Evolutionary conservation across 1,140 invertebrate genomes (phyloP).

Genomic region (Ooceraea biroi): DNA sequence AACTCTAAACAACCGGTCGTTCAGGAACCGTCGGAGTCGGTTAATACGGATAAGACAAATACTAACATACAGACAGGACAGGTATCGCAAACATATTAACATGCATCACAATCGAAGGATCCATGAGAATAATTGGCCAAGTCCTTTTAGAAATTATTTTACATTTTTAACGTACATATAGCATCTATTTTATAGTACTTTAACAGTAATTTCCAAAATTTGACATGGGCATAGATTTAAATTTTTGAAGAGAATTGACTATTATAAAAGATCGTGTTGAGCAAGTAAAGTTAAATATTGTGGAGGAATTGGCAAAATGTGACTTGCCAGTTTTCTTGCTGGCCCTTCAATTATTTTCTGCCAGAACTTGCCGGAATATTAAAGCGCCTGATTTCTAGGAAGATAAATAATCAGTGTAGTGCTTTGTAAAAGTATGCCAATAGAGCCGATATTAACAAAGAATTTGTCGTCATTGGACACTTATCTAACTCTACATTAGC

Average conservation of each 20-base stretch:
- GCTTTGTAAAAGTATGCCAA: slow-evolving; percentile 12
- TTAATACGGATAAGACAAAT: slow-evolving; percentile 65
- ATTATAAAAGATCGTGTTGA: background rate
- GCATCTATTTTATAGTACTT: too few species aligned
- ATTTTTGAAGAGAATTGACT: background rate
- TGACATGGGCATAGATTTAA: background rate
- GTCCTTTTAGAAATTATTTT: background rate
- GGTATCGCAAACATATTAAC: slow-evolving; percentile 74
- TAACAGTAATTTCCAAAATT: too few species aligned
- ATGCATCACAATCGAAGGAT: slow-evolving; percentile 59
- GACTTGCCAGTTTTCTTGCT: slow-evolving; percentile 44
- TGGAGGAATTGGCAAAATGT: background rate
- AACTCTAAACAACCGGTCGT: slow-evolving; percentile 34
- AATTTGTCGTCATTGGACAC: background rate
- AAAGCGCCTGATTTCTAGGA: slow-evolving; percentile 48
- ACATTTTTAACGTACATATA: background rate
- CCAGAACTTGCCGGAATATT: slow-evolving; percentile 49
- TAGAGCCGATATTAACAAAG: slow-evolving; percentile 24
- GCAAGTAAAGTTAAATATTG: background rate
- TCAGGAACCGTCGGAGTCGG: slow-evolving; percentile 40
- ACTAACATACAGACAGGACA: slow-evolving; percentile 72
- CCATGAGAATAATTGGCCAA: background rate
- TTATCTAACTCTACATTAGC: slow-evolving; percentile 11
- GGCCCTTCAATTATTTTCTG: slow-evolving; percentile 26
- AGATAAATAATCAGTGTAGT: slow-evolving; percentile 29